Percentiles rank a stretch among this genome's conserved stretches.
Evolutionary conservation across 2,888 invertebrate genomes (phyloP).

Genomic region (Tubulanus polymorphus): DNA sequence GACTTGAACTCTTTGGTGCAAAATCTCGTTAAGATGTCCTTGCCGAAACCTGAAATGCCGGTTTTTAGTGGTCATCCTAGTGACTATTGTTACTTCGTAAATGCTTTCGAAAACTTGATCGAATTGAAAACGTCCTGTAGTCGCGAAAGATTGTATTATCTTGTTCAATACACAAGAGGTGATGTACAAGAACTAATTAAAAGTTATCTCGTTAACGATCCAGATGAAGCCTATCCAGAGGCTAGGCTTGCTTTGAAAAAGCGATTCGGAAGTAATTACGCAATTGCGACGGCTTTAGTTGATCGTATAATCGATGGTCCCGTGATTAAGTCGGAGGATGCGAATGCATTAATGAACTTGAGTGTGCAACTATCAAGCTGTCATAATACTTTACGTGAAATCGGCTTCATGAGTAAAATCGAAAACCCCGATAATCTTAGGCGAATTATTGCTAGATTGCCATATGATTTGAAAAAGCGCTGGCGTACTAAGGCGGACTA

Average conservation of each 20-base stretch:
- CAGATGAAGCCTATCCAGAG: background rate
- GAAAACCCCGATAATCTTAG: background rate
- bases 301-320: background rate
- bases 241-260: background rate
- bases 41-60: background rate
- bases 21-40: background rate
- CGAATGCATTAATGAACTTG: background rate
- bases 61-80: background rate
- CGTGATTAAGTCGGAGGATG: background rate
- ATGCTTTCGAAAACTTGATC: background rate
- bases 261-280: background rate
- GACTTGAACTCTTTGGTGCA: too few relatives aligned
- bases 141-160: background rate
- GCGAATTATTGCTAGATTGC: background rate
- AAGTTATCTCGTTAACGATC: background rate
- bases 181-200: background rate
- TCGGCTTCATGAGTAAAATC: background rate
- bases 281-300: background rate
- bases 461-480: background rate
- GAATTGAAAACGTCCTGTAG: background rate
- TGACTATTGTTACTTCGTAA: background rate
- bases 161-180: background rate
- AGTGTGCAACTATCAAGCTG: background rate
- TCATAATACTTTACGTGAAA: background rate
- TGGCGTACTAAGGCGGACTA: too few relatives aligned